Evolutionary conservation across 1,140 invertebrate species (phyloP), one percentile per base, ranked within the genome.

Genomic region (Lanistes nyassanus): DNA sequence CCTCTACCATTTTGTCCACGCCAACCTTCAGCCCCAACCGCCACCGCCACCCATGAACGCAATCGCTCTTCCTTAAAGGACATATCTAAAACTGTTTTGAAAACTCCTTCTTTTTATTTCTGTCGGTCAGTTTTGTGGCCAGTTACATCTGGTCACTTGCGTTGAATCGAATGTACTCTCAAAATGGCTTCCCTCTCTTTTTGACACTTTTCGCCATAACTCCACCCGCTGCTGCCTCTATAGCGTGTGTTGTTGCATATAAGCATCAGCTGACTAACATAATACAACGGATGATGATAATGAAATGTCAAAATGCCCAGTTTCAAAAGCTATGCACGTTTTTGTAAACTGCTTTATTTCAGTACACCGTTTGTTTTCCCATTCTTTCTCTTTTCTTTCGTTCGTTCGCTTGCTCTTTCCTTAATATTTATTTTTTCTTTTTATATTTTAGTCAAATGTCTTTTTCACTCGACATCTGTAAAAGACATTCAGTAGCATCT

Each of bases 331-430:
- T 26, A 23, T 6, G 16, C 37, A 29, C 37, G 29, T 29, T 26
- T 31, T 26, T 64, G 29, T 64, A n/a, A n/a, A n/a, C n/a, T n/a
- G n/a, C 60, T 31, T 36, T 64, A 29, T 64, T 36, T 64, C 60
- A 34, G 29, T 64, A 6, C 31, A 23, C 31, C 58, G 31, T 36
- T 64, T 36, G 31, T 36, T 64, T 36, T 64, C 4, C 37, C 60
- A 34, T 36, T 31, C 60, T 64, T 31, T 64, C 29, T 64, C 29
- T 64, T 5, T 31, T 36, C 60, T 5, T 36, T 26, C 60, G 11
- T 36, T 64, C 60, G 31, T 7, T 64, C 60, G 11, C 60, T 31
- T 36, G 11, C 13, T 64, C 60, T 64, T 36, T 64, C 13, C 21
- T 36, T 64, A 3, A 34, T 36, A 34, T 7, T 31, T 36, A 5